Percentiles rank a stretch among this genome's conserved stretches.
Evolutionary conservation across 1,140 invertebrate species (phyloP).

Genomic region (Drosophila sulfurigaster): DNA sequence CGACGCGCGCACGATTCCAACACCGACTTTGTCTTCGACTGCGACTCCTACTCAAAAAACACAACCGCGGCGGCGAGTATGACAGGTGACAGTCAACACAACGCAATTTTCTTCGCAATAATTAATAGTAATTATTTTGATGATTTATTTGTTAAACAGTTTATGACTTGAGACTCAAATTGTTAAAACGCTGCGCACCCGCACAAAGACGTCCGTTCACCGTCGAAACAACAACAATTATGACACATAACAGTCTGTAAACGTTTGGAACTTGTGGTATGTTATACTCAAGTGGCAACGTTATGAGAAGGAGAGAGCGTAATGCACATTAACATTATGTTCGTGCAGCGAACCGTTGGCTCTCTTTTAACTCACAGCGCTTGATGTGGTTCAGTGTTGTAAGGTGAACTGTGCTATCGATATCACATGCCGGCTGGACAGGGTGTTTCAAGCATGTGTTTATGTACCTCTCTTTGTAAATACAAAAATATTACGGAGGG

Average conservation of each 20-base stretch:
- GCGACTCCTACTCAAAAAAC: conserved; percentile 13
- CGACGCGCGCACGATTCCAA: conserved; percentile 48
- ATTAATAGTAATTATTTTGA: conserved; percentile 25
- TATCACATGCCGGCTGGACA: conserved; percentile 51
- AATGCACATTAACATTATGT: background rate
- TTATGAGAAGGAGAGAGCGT: conserved; percentile 1
- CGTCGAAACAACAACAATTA: conserved; percentile 47
- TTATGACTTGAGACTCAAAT: conserved; percentile 19
- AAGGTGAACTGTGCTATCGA: conserved; percentile 28
- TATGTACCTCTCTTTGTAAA: conserved; percentile 29
- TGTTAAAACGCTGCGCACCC: conserved; percentile 42
- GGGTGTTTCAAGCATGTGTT: conserved; percentile 28
- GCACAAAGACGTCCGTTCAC: conserved; percentile 49
- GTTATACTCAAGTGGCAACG: conserved; percentile 25
- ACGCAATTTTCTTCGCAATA: background rate
- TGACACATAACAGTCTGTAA: conserved; percentile 39
- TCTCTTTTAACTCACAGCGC: conserved; percentile 5
- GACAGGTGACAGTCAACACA: conserved; percentile 18
- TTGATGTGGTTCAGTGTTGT: conserved; percentile 22
- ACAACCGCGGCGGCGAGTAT: background rate
- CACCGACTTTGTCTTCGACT: too few species aligned
- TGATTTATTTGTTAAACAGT: conserved; percentile 26
- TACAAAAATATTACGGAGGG: too few species aligned
- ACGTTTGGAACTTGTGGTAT: conserved; percentile 20
- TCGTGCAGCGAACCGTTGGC: background rate